Conservation (phyloP, 2,113 vertebrate species). For the Coreoperca whiteheadi region DNA sequence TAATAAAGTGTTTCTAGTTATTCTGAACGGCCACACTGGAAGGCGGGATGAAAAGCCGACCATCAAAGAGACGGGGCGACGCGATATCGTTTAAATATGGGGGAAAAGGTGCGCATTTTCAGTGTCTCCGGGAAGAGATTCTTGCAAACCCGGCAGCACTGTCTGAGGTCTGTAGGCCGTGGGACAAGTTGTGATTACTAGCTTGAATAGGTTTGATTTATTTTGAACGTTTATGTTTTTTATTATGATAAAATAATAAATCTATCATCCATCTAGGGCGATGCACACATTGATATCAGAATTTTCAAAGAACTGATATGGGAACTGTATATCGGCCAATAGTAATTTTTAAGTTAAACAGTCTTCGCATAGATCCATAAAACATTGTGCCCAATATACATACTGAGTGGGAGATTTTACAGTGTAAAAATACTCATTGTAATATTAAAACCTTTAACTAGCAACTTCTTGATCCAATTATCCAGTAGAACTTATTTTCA, state of each 20-base stretch:
- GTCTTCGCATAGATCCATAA: background rate
- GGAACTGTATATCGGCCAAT: background rate
- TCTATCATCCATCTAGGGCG: background rate
- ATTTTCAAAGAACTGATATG: background rate
- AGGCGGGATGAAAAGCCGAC: background rate
- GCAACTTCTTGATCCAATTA: background rate
- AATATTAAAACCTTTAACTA: constrained; percentile 5
- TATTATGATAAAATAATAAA: too few species aligned
- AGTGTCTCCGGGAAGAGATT: background rate
- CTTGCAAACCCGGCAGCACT: background rate
- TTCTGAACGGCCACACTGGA: background rate
- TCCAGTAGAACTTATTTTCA: background rate
- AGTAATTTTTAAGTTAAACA: background rate
- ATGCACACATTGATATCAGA: background rate
- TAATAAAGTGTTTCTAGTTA: background rate
- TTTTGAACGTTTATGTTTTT: background rate
- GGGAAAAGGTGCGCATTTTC: background rate
- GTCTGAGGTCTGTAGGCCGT: background rate
- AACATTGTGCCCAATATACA: background rate
- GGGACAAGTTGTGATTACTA: background rate
- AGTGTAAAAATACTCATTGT: background rate
- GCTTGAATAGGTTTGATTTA: background rate
- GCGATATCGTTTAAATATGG: too few species aligned
- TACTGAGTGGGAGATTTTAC: background rate
- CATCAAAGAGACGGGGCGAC: background rate